Conservation (phyloP, 2,888 invertebrate species). For the Thecophora atra region DNA sequence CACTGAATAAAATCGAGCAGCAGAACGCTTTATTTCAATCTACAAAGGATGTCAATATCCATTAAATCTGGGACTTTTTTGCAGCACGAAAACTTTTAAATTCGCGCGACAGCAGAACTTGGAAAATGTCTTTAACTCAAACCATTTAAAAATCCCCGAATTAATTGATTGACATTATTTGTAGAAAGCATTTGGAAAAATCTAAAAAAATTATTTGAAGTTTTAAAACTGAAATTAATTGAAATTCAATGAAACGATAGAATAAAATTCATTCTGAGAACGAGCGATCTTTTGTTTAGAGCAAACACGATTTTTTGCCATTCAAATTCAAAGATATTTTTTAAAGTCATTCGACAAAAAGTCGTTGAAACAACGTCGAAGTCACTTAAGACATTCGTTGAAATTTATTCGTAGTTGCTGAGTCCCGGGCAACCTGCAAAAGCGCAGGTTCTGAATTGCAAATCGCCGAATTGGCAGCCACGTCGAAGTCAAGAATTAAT, state of each 20-base stretch:
- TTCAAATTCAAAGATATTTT: too few relatives aligned
- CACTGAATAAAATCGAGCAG: too few relatives aligned
- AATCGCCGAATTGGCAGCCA: constrained; percentile 18
- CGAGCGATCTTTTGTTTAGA: too few relatives aligned
- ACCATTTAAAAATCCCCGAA: background rate
- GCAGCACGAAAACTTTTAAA: background rate
- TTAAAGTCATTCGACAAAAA: too few relatives aligned
- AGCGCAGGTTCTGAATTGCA: background rate
- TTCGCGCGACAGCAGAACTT: background rate
- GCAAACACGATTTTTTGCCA: background rate
- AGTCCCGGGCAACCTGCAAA: background rate
- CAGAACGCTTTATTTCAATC: too few relatives aligned
- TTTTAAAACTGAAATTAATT: constrained; percentile 11
- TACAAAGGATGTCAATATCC: constrained; percentile 8
- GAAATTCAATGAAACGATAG: constrained; percentile 5
- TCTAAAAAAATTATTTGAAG: background rate
- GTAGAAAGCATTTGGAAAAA: background rate
- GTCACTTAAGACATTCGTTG: background rate
- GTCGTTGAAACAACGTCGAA: too few relatives aligned
- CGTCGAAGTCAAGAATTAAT: constrained; percentile 35
- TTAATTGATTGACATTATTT: constrained; percentile 35
- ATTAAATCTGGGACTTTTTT: constrained; percentile 17
- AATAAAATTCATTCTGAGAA: too few relatives aligned
- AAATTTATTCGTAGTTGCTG: constrained; percentile 28
- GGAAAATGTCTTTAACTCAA: background rate